Evolutionary conservation across 2,888 invertebrate genomes (phyloP), one percentile per base, ranked within the genome.

Genomic region (Acholoe squamosa): DNA sequence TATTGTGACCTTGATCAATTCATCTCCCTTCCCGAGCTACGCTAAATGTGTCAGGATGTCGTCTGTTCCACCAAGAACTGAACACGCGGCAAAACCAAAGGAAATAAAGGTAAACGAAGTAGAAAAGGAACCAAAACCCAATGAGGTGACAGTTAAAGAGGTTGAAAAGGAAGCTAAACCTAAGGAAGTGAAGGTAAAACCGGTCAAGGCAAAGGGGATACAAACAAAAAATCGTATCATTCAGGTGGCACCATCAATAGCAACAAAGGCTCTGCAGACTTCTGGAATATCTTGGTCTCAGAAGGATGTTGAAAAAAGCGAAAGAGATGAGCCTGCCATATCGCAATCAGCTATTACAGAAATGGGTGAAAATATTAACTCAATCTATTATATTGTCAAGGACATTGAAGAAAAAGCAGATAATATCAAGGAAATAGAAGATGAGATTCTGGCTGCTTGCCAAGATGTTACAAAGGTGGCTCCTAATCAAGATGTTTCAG

Each of bases 11-110:
- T 84, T 84, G 43, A 84, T 84, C 43, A 84, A 84, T 33, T 51
- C 51, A 1, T 51, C 84, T n/a, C 84, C 84, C 16, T 84, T 84
- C 33, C 84, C 84, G 25, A 84, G 43, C 43, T 84, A 51, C 28
- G 25, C 84, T 16, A 84, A 84, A 43, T 84, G 25, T 43, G 28
- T 84, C 5, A 16, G 84, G 7, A 16, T 84, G 25, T 43, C 84
- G 71, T 34, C 84, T 84, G 84, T 5, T 28, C 71, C 71, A 14
- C 28, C 25, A 14, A 71, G 3, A 25, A 5, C 14, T 22, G 31
- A 71, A 71, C 12, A 71, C 7, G 28, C 25, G 3, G 71, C 3
- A 19, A 54, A 54, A 54, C 54, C 10, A 54, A n/a, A 61, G 22
- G n/a, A 61, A n/a, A 3, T 19, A 61, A 61, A n/a, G 61, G 61